Evolutionary conservation across 2,113 vertebrate species (phyloP).

Genomic region (Elachura formosa): DNA sequence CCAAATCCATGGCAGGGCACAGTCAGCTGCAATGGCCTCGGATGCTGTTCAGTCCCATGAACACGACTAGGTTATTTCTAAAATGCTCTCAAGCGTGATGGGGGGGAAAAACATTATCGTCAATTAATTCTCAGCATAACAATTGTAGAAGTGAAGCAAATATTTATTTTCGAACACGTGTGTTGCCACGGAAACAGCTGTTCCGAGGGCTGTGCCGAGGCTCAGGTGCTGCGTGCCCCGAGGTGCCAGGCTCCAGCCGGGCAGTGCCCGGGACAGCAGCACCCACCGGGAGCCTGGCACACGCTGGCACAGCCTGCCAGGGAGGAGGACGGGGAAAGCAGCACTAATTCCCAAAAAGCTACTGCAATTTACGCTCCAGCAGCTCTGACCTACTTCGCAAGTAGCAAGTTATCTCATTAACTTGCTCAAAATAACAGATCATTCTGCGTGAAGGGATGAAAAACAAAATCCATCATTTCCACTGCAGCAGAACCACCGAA

Average conservation of each 20-base stretch:
- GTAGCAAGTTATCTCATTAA: background rate
- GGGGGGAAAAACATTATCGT: background rate
- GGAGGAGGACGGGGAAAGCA: background rate
- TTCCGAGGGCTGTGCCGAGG: fast-evolving
- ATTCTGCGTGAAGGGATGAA: background rate
- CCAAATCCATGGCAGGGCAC: background rate
- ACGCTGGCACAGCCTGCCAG: fast-evolving
- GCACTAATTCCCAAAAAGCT: background rate
- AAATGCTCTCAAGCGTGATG: background rate
- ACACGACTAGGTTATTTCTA: background rate
- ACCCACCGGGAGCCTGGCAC: background rate
- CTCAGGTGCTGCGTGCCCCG: background rate
- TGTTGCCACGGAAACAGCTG: background rate
- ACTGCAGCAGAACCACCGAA: background rate
- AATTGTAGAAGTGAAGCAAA: background rate
- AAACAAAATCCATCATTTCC: background rate
- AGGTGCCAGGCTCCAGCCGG: fast-evolving
- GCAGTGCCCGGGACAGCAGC: background rate
- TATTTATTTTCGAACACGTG: background rate
- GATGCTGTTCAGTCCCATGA: background rate
- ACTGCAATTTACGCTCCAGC: background rate
- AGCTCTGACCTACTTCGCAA: background rate
- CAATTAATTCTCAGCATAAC: background rate
- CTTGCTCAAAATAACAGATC: background rate
- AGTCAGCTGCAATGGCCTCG: background rate